Evolutionary conservation across 2,888 invertebrate species (phyloP).

Genomic region (Herminia tarsipennalis): DNA sequence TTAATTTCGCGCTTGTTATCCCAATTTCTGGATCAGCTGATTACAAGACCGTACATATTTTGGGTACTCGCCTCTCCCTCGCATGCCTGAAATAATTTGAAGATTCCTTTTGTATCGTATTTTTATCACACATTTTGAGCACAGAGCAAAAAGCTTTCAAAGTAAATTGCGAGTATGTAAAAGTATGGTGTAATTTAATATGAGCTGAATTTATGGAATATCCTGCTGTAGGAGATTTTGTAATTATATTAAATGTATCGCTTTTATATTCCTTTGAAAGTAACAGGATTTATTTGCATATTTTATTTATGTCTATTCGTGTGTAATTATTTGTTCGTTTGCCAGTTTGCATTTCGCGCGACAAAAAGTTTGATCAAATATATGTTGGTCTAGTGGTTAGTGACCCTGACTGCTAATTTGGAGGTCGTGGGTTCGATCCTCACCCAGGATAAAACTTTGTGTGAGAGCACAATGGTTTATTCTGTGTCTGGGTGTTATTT

Average conservation of each 20-base stretch:
- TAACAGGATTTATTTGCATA: neutral
- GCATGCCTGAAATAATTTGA: slow-evolving; percentile 23
- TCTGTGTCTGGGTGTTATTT: no score
- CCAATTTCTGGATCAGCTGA: slow-evolving; percentile 39
- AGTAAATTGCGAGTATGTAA: slow-evolving; percentile 25
- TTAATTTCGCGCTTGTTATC: slow-evolving; percentile 46
- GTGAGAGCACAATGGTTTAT: no score
- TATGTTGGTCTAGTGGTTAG: no score
- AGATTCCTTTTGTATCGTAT: slow-evolving; percentile 23
- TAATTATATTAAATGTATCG: slow-evolving; percentile 15
- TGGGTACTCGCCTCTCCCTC: slow-evolving; percentile 9
- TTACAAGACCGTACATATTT: slow-evolving; percentile 25
- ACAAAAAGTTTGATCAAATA: no score
- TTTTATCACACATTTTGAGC: slow-evolving; percentile 30
- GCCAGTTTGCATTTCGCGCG: no score
- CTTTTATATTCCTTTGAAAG: neutral
- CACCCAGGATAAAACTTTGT: no score
- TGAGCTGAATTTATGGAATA: slow-evolving; percentile 19
- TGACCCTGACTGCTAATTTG: no score
- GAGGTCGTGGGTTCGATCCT: no score
- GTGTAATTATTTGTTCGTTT: neutral
- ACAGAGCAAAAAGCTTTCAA: slow-evolving; percentile 28
- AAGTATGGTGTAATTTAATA: slow-evolving; percentile 23
- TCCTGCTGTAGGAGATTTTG: slow-evolving; percentile 6
- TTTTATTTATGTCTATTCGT: neutral